Percentiles rank a stretch among this genome's conserved stretches.
Conservation (phyloP, 1,140 invertebrate species). For the Neodiprion fabricii region DNA sequence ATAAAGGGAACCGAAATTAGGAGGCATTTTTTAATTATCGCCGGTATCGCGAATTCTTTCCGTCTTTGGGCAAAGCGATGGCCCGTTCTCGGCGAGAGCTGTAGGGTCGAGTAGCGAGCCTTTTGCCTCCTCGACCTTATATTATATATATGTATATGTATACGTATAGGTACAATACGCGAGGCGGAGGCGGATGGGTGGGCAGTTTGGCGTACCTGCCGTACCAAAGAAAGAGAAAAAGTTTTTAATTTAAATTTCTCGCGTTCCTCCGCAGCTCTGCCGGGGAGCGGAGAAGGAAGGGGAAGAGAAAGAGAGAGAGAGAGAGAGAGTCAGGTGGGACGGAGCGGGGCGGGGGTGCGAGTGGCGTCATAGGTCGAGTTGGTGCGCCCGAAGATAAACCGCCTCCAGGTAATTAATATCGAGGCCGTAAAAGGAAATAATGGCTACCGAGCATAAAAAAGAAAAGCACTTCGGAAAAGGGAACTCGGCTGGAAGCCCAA, state of each 20-base stretch:
- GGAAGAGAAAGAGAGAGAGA: neutral
- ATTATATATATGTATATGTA: too few species aligned
- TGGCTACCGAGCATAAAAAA: slow-evolving; percentile 5
- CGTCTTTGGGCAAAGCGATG: too few species aligned
- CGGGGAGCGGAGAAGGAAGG: neutral
- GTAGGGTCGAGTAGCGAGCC: too few species aligned
- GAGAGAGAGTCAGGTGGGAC: neutral
- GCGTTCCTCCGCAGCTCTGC: neutral
- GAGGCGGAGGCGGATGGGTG: too few species aligned
- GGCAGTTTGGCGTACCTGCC: too few species aligned
- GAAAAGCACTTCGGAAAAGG: neutral
- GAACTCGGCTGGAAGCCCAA: slow-evolving; percentile 1
- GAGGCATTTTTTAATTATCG: too few species aligned
- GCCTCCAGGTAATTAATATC: slow-evolving; percentile 13
- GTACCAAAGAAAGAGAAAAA: neutral
- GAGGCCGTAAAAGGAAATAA: slow-evolving; percentile 4
- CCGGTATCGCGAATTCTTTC: too few species aligned
- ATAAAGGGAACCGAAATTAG: too few species aligned
- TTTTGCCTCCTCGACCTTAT: too few species aligned
- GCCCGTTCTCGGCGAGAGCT: too few species aligned
- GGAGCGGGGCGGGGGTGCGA: neutral
- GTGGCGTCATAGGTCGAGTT: slow-evolving; percentile 9
- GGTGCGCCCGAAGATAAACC: slow-evolving; percentile 8
- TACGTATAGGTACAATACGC: too few species aligned
- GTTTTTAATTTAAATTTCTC: slow-evolving; percentile 8